Percentiles rank a stretch among this genome's conserved stretches.
Evolutionary conservation across 1,140 invertebrate genomes (phyloP).

Genomic region (Euborellia annulipes): DNA sequence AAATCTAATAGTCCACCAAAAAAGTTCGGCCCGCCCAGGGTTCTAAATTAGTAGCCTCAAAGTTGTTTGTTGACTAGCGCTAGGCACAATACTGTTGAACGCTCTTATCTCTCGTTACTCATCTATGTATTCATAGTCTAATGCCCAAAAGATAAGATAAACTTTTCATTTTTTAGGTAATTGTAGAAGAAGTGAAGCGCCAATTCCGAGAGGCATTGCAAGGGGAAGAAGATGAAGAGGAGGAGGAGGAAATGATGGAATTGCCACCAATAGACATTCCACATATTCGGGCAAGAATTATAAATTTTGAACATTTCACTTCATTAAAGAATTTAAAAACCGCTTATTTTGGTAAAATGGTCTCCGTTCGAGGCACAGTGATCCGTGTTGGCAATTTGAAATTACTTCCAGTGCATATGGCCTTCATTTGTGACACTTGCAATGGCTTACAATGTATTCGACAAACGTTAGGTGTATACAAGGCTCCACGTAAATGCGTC

Average conservation of each 20-base stretch:
- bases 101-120: too few relatives aligned
- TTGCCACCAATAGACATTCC: conserved; percentile 24
- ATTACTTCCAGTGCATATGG: conserved; percentile 55
- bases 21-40: too few relatives aligned
- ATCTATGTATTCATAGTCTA: too few relatives aligned
- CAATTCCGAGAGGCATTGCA: conserved; percentile 12
- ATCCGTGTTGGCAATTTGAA: conserved; percentile 63
- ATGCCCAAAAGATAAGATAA: too few relatives aligned
- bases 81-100: too few relatives aligned
- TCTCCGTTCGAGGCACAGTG: conserved; percentile 71
- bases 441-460: conserved; percentile 37
- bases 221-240: too few relatives aligned
- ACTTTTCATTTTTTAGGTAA: too few relatives aligned
- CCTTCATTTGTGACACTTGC: conserved; percentile 64
- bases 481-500: conserved; percentile 35
- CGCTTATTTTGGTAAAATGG: conserved; percentile 68
- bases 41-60: too few relatives aligned
- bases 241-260: conserved; percentile 13
- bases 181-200: conserved; percentile 27
- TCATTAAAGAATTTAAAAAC: conserved; percentile 60
- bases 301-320: conserved; percentile 49
- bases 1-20: too few relatives aligned
- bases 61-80: too few relatives aligned
- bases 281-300: conserved; percentile 42
- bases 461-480: conserved; percentile 43